phyloP scores from a whole-genome alignment of 2,888 invertebrate genomes.

The Synergus japonicus region DNA sequence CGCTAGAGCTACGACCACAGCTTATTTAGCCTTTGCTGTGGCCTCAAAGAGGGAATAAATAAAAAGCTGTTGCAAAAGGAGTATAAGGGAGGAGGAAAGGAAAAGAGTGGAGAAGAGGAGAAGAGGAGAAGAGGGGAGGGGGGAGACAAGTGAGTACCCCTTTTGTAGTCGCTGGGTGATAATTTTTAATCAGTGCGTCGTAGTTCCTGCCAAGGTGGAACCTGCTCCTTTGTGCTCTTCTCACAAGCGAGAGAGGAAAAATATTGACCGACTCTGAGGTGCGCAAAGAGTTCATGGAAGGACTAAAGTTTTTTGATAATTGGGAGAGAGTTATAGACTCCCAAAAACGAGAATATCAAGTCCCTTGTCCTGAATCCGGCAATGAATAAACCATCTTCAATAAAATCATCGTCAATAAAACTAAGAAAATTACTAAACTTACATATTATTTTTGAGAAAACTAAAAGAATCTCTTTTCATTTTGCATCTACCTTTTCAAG shows the following conservation, averaged over 20 bases:
- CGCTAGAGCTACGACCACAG: constrained; percentile 51
- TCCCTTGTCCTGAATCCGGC: too few relatives aligned
- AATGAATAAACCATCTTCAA: too few relatives aligned
- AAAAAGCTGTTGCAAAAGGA: constrained; percentile 58
- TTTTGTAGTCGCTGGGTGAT: constrained; percentile 67
- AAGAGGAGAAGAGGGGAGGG: constrained; percentile 45
- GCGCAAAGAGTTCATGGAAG: constrained; percentile 59
- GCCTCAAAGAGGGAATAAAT: constrained; percentile 63
- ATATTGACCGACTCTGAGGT: constrained; percentile 60
- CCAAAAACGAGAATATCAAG: background rate
- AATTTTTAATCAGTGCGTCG: constrained; percentile 75
- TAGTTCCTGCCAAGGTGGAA: constrained; percentile 60
- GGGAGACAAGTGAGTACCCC: constrained; percentile 53
- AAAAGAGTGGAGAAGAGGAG: constrained; percentile 45
- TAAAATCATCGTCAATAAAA: too few relatives aligned
- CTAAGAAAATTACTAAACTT: background rate
- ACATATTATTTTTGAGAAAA: background rate
- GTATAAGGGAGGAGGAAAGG: constrained; percentile 47
- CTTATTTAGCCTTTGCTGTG: constrained; percentile 64
- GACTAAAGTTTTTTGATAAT: constrained; percentile 70
- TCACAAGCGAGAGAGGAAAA: constrained; percentile 47
- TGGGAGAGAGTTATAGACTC: constrained; percentile 57
- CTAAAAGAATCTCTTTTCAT: background rate
- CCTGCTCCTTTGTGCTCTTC: constrained; percentile 58
- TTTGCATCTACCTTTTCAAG: background rate